Evolutionary conservation across 2,797 vertebrate genomes (phyloP).

Genomic region (Ctenosaura bakeri): DNA sequence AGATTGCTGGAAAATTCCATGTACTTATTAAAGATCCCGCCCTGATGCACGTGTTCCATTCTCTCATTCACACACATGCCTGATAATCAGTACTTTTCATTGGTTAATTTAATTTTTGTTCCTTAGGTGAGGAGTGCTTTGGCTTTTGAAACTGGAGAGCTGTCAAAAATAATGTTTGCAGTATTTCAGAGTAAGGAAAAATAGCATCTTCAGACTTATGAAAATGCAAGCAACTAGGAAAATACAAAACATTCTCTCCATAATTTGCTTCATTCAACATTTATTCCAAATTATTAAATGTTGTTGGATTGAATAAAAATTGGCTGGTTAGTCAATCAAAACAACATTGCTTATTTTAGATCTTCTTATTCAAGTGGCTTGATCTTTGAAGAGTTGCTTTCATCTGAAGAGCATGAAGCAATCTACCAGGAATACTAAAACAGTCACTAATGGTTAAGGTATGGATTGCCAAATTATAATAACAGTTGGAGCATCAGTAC

Average conservation of each 20-base stretch:
- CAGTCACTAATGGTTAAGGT: background rate
- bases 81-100: conserved; percentile 1
- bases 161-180: conserved; percentile 29
- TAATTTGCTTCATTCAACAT: conserved; percentile 31
- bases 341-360: conserved; percentile 12
- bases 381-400: conserved; percentile 11
- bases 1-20: background rate
- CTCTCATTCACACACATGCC: background rate
- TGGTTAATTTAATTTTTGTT: conserved; percentile 42
- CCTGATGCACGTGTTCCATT: background rate
- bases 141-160: conserved; percentile 20
- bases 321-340: conserved; percentile 6
- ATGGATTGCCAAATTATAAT: conserved; percentile 12
- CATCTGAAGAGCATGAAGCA: conserved; percentile 14
- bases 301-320: conserved; percentile 17
- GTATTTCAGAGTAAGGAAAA: conserved; percentile 25
- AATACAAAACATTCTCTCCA: conserved; percentile 39
- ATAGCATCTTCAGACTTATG: conserved; percentile 12
- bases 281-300: conserved; percentile 27
- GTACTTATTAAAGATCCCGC: conserved; percentile 14
- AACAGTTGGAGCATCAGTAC: conserved; percentile 12
- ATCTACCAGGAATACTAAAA: background rate
- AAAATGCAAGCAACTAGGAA: conserved; percentile 14
- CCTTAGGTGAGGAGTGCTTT: background rate
- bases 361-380: background rate